A percentile compares a stretch with the other conserved stretches of the same genome.
Conservation (phyloP, 2,888 invertebrate species). For the Philereme vetulata region DNA sequence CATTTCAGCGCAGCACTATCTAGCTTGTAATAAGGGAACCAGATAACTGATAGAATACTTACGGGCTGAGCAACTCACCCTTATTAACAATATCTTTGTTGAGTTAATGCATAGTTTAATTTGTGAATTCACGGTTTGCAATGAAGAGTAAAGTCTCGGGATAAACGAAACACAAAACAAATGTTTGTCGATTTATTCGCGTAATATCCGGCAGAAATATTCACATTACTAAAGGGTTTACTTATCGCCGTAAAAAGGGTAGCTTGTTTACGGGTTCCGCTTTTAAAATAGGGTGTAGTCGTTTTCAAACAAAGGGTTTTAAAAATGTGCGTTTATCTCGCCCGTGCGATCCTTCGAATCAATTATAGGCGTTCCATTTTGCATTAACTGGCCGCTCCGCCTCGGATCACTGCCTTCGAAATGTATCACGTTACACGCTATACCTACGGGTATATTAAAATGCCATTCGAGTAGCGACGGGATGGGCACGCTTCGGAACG, state of each 20-base stretch:
- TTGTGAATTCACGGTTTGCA: neutral
- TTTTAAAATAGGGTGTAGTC: constrained; percentile 46
- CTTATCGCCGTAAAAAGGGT: constrained; percentile 55
- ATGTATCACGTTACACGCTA: constrained; percentile 34
- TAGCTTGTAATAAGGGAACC: no score
- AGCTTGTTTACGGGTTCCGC: constrained; percentile 50
- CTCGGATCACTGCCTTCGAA: constrained; percentile 42
- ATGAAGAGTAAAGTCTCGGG: constrained; percentile 11
- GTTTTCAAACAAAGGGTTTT: constrained; percentile 61
- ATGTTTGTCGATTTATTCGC: constrained; percentile 45
- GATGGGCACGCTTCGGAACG: neutral
- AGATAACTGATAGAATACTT: no score
- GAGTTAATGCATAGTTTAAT: no score
- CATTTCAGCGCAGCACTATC: no score
- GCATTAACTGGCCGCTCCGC: constrained; percentile 32
- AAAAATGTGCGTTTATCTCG: constrained; percentile 53
- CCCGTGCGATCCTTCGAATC: constrained; percentile 50
- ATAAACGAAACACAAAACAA: constrained; percentile 26
- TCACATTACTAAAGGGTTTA: constrained; percentile 59
- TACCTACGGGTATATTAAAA: constrained; percentile 24
- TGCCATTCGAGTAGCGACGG: neutral
- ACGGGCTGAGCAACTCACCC: no score
- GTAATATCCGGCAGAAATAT: constrained; percentile 54
- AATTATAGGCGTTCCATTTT: constrained; percentile 52
- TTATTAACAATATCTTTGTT: no score